These are phyloP conservation scores for Pseudochaenichthys georgianus DNA, from an alignment of 2,797 vertebrate species.

Conservation along the genomic window DNA sequence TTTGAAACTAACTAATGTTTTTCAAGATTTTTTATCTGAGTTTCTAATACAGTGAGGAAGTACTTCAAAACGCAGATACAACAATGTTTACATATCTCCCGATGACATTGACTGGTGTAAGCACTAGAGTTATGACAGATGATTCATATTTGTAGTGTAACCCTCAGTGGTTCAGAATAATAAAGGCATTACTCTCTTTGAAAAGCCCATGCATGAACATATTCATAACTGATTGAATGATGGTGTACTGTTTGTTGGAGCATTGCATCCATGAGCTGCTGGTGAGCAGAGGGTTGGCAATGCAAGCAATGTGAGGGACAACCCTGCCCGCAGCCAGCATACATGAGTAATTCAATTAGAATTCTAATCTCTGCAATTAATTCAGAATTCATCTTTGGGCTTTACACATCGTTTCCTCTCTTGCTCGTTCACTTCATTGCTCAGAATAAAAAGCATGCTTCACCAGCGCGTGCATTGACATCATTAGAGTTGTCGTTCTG, in stretches of 20 bases:
- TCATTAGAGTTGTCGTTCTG: conserved; percentile 37
- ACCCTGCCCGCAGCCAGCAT: conserved; percentile 28
- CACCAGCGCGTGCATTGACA: conserved; percentile 36
- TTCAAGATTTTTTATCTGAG: background rate
- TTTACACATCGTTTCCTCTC: conserved; percentile 17
- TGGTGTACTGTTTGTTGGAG: background rate
- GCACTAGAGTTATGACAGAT: background rate
- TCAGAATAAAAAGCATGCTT: conserved; percentile 33
- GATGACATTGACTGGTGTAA: background rate
- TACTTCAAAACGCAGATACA: too few relatives aligned
- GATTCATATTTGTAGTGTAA: background rate
- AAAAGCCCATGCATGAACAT: background rate
- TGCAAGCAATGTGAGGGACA: conserved; percentile 15
- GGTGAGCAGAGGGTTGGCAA: conserved; percentile 1
- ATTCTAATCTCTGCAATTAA: conserved; percentile 48
- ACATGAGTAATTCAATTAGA: conserved; percentile 45
- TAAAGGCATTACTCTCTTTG: background rate
- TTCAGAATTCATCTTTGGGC: conserved; percentile 42
- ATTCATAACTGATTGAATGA: background rate
- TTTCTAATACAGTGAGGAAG: background rate
- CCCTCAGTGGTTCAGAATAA: background rate
- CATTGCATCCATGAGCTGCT: conserved; percentile 14
- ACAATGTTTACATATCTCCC: background rate
- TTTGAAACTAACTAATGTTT: background rate
- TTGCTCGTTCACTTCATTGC: conserved; percentile 32